Conservation (phyloP, 2,888 invertebrate species). For the Tribolium freemani region DNA sequence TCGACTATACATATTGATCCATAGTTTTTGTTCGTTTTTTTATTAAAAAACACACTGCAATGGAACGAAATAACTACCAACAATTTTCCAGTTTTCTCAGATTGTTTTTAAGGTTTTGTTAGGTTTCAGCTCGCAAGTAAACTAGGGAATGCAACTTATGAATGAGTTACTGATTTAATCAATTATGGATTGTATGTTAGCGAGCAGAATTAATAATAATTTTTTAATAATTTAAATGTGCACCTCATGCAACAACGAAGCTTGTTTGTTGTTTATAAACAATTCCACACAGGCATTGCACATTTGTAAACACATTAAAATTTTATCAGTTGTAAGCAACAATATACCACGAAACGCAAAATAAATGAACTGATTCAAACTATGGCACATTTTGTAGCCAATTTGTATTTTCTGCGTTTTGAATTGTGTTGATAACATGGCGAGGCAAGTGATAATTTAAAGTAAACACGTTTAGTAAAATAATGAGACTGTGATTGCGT, state of each 20-base stretch:
- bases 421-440: neutral
- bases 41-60: too few species aligned
- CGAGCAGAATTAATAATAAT: neutral
- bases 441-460: neutral
- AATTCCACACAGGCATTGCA: neutral
- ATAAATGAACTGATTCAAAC: neutral
- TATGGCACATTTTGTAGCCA: neutral
- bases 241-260: neutral
- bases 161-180: too few species aligned
- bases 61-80: too few species aligned
- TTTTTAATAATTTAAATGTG: neutral
- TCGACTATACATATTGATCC: too few species aligned
- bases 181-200: too few species aligned
- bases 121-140: too few species aligned
- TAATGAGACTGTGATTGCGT: neutral
- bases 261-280: neutral
- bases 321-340: neutral
- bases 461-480: neutral
- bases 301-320: neutral
- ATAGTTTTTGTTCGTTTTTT: too few species aligned
- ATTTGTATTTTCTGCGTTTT: neutral
- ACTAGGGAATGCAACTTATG: too few species aligned
- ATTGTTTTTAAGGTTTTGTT: too few species aligned
- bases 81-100: too few species aligned
- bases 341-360: neutral